These are phyloP conservation scores for Rhorus exstirpatorius DNA, from an alignment of 2,888 invertebrate species.

Conservation along the genomic window DNA sequence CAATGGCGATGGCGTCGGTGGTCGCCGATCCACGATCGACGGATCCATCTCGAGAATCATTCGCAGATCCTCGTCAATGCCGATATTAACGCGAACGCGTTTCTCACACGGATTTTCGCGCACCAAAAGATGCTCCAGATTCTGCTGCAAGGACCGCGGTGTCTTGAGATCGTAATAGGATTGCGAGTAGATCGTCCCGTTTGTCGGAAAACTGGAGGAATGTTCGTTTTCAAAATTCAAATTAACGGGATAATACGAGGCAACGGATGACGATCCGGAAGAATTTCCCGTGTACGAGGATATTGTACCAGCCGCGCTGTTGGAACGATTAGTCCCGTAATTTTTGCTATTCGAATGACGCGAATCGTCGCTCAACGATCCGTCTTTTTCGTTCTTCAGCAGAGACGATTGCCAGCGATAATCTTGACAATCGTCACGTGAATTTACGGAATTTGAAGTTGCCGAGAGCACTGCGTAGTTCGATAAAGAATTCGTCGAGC, in stretches of 20 bases:
- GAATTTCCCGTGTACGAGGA: conserved; percentile 43
- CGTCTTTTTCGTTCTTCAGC: background rate
- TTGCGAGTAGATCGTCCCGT: conserved; percentile 11
- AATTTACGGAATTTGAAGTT: background rate
- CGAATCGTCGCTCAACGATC: background rate
- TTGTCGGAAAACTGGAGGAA: conserved; percentile 59
- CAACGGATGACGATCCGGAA: conserved; percentile 44
- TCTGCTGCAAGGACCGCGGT: conserved; percentile 60
- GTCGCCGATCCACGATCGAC: conserved; percentile 87
- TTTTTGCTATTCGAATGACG: background rate
- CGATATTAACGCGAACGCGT: conserved; percentile 87
- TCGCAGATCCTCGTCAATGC: conserved; percentile 88
- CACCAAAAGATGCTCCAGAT: conserved; percentile 53
- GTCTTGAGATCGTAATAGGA: conserved; percentile 34
- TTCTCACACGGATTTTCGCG: conserved; percentile 69
- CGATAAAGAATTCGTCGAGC: background rate
- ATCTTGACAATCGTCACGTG: conserved; percentile 10
- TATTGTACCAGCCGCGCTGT: background rate
- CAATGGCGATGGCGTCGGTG: conserved; percentile 65
- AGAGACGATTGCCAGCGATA: background rate
- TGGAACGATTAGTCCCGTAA: conserved; percentile 17
- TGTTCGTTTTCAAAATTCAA: conserved; percentile 28
- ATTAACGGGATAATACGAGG: conserved; percentile 35
- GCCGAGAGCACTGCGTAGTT: conserved; percentile 3
- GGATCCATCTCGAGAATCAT: conserved; percentile 89